A percentile compares a stretch with the other conserved stretches of the same genome.
phyloP scores from a whole-genome alignment of 1,140 invertebrate species.

The Drosophila ficusphila region DNA sequence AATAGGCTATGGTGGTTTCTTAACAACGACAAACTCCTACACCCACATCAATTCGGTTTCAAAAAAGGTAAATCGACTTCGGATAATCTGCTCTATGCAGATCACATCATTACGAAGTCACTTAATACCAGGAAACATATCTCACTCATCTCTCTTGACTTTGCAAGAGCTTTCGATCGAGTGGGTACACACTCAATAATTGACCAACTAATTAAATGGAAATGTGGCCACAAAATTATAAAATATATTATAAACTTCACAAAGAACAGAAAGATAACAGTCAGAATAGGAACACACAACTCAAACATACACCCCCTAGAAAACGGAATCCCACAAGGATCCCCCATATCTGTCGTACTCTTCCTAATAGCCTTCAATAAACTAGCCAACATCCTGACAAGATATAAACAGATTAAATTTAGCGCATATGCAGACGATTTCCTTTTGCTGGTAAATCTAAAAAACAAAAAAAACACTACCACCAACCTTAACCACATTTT shows the following conservation, averaged over 20 bases:
- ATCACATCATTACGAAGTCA: not conserved
- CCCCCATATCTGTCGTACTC: not conserved
- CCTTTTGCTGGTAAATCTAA: not conserved
- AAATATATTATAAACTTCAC: not conserved
- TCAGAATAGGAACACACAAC: too few species aligned
- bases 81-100: too few species aligned
- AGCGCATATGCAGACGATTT: not conserved
- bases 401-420: not conserved
- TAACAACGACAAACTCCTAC: not conserved
- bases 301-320: too few species aligned
- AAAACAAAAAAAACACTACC: not conserved
- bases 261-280: too few species aligned
- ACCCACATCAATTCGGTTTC: too few species aligned
- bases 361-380: conserved; percentile 4
- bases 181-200: not conserved
- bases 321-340: too few species aligned
- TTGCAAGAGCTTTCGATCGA: too few species aligned
- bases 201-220: too few species aligned
- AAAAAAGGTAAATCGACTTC: too few species aligned
- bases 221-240: too few species aligned
- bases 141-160: too few species aligned
- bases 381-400: not conserved
- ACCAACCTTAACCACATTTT: not conserved
- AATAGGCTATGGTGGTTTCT: conserved; percentile 3
- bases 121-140: not conserved